Base-by-base conservation (phyloP, 2,113 vertebrate genomes). In the Oncorhynchus masou region DNA sequence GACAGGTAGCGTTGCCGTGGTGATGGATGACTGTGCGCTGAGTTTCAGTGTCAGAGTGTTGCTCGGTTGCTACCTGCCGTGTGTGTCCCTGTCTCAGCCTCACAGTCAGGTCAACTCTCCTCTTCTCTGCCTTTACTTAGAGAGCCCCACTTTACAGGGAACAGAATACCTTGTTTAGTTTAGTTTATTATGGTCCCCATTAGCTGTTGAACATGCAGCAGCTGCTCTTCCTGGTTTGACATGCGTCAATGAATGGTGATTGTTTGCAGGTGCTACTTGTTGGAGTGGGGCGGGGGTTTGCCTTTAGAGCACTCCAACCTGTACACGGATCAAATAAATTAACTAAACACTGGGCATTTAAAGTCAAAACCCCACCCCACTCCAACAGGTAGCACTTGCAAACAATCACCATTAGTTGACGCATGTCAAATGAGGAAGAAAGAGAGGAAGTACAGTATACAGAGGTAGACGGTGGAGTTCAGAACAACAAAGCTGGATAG, bases 11-110 rank as follows among this genome's bases (percentile, higher is more conserved):
- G 85, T 91, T 90, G 88, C 87, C 78, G 86, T 74, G 0, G 84
- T 91, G 91, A 92, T 91, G 85, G 84, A 92, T 89, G 88, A 88
- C 85, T 81, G 34, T 84, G 86, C 74, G 71, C 86, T 75, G 25
- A 60, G 87, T 86, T 91, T 86, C 87, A 73, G 86, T 88, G 89
- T 88, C 89, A 87, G 81, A 88, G 86, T 86, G 83, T 77, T 83
- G 78, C 51, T 70, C 6, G 59, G 27, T n/a, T 59, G 59, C 59
- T 60, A 60, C 59, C n/a, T 60, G 59, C 19, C n/a, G 19, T 22
- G 59, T 60, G 19, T n/a, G 20, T 60, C 59, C 59, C 59, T 60
- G 59, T 60, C 16, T 60, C 11, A 20, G 11, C 16, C 6, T 22
- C 59, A 22, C n/a, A 20, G 6, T 8, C 59, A n/a, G 51, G 51